phyloP scores from a whole-genome alignment of 2,888 invertebrate genomes.

The Coenonympha glycerion region DNA sequence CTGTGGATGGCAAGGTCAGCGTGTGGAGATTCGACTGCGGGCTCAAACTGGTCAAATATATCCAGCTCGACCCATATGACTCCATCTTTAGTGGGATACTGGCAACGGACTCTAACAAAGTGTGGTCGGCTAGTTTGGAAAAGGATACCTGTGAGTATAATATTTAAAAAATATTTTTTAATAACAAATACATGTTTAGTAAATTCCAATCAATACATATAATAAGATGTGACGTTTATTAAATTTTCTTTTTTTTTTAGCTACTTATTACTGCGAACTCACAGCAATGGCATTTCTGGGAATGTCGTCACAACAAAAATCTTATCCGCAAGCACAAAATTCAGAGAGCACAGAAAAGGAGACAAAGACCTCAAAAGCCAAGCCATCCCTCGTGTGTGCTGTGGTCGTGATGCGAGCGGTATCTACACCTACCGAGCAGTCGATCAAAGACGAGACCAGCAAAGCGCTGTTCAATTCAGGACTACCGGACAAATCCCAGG shows the following conservation, averaged over 20 bases:
- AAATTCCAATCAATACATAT: too few relatives aligned
- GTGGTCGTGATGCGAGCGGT: slow-evolving; percentile 57
- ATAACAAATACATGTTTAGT: too few relatives aligned
- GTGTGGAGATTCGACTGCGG: slow-evolving; percentile 90
- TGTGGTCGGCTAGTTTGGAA: slow-evolving; percentile 66
- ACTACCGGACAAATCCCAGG: slow-evolving; percentile 48
- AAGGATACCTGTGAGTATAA: slow-evolving; percentile 63
- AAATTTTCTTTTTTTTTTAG: slow-evolving; percentile 35
- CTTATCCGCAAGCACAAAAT: slow-evolving; percentile 52
- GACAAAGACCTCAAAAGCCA: slow-evolving; percentile 46
- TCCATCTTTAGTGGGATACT: slow-evolving; percentile 69
- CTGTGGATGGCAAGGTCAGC: slow-evolving; percentile 80
- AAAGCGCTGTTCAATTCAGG: slow-evolving; percentile 63
- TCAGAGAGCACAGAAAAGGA: slow-evolving; percentile 56
- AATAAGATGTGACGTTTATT: too few relatives aligned
- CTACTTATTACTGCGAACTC: slow-evolving; percentile 60
- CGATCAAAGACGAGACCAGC: slow-evolving; percentile 59
- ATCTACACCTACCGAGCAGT: slow-evolving; percentile 44
- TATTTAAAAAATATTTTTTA: too few relatives aligned
- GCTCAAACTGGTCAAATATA: slow-evolving; percentile 80
- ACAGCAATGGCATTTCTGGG: slow-evolving; percentile 69
- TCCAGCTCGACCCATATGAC: slow-evolving; percentile 68
- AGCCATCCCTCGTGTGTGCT: slow-evolving; percentile 63
- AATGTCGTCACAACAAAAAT: slow-evolving; percentile 56
- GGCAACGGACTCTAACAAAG: slow-evolving; percentile 59